phyloP scores from a whole-genome alignment of 2,888 invertebrate genomes.

The Agriopis marginaria region DNA sequence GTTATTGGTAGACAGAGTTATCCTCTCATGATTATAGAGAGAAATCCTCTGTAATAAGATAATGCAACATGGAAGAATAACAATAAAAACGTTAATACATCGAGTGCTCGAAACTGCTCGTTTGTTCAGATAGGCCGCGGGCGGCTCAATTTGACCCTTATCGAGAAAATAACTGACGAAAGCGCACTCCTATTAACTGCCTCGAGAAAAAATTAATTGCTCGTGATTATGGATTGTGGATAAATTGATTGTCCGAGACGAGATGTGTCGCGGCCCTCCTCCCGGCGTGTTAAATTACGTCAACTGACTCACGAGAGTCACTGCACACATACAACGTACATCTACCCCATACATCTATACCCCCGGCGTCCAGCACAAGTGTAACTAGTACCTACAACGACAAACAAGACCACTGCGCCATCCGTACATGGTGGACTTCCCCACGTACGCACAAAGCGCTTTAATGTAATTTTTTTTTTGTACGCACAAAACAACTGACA shows the following conservation, averaged over 20 bases:
- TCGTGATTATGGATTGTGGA: slow-evolving; percentile 79
- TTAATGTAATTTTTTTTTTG: too few relatives aligned
- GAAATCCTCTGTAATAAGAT: slow-evolving; percentile 65
- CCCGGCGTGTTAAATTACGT: slow-evolving; percentile 58
- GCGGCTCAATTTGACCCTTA: slow-evolving; percentile 81
- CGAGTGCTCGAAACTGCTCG: slow-evolving; percentile 75
- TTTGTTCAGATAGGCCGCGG: slow-evolving; percentile 77
- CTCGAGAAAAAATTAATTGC: slow-evolving; percentile 79
- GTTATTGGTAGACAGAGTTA: slow-evolving; percentile 41
- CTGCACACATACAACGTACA: slow-evolving; percentile 13
- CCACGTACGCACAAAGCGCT: too few relatives aligned
- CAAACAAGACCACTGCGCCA: too few relatives aligned
- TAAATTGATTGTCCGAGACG: slow-evolving; percentile 74
- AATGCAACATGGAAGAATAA: slow-evolving; percentile 61
- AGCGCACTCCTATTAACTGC: slow-evolving; percentile 74
- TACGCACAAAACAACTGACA: too few relatives aligned
- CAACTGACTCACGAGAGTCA: slow-evolving; percentile 27
- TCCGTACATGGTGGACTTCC: too few relatives aligned
- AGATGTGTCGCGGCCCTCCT: slow-evolving; percentile 65
- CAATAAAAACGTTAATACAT: slow-evolving; percentile 75
- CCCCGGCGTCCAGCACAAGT: slow-evolving; percentile 2
- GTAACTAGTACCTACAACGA: too few relatives aligned
- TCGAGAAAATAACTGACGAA: slow-evolving; percentile 81
- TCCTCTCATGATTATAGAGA: slow-evolving; percentile 60
- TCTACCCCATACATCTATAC: neutral